Conservation (phyloP, 2,888 invertebrate genomes). For the Lithodes maja region DNA sequence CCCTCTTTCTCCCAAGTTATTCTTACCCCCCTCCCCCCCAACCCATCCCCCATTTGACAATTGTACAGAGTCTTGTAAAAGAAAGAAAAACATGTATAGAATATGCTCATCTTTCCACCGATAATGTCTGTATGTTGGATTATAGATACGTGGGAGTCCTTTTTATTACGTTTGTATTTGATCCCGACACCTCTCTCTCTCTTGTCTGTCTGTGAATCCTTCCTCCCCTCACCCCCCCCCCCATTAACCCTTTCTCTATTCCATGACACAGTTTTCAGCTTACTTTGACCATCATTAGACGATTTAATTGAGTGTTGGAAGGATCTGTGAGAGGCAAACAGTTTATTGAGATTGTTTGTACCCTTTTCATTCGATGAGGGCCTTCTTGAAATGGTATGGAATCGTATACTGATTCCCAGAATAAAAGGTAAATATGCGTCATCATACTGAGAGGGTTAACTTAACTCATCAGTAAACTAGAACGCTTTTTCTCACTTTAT, state of each 20-base stretch:
- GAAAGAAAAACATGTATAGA: background rate
- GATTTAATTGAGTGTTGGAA: no score
- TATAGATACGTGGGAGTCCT: conserved; percentile 27
- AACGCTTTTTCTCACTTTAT: no score
- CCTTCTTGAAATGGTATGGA: no score
- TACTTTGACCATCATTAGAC: no score
- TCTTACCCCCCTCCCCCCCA: background rate
- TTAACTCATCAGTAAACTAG: no score
- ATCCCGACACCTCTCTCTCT: conserved; percentile 8
- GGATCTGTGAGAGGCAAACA: no score
- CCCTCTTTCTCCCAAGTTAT: background rate
- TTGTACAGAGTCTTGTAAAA: conserved; percentile 43
- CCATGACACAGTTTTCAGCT: no score
- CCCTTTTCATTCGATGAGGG: no score
- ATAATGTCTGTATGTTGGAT: conserved; percentile 55
- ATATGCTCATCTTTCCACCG: conserved; percentile 59
- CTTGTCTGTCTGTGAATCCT: conserved; percentile 25
- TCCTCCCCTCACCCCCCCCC: background rate
- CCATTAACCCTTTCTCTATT: background rate
- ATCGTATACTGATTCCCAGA: no score
- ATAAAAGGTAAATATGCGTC: no score
- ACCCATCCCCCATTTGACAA: conserved; percentile 29
- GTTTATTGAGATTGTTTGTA: no score
- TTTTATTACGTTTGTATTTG: conserved; percentile 46
- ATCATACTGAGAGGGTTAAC: no score